Evolutionary conservation across 2,888 invertebrate species (phyloP), one percentile per base, ranked within the genome.

Genomic region (Andrena chrysosceles): DNA sequence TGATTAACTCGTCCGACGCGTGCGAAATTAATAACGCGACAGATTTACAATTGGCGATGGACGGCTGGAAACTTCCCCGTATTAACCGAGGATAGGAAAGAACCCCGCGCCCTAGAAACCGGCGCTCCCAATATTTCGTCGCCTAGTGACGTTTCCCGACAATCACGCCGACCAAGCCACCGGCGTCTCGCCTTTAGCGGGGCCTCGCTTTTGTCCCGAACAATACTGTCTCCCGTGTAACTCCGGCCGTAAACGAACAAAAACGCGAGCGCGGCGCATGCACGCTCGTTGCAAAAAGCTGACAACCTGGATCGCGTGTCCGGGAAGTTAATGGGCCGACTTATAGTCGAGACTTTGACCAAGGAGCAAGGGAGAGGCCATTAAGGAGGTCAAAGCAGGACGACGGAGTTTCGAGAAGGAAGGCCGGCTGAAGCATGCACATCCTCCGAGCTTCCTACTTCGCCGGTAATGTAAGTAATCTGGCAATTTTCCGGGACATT

Each of bases 401-500:
- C 7, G 59, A 54, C 16, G 42, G 42, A 74, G 31, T 52, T 26
- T 35, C 23, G 23, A 62, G 70, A 29, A 72, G 69, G 64, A 13
- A 31, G 20, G 52, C 60, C 29, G 62, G n/a, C 20, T 48, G 68
- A 71, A 56, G 64, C 35, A 59, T 74, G 80, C 49, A 67, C 60
- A 54, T 29, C 62, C 59, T 52, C 31, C 26, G 78, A 72, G 56
- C 59, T 74, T 75, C 52, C 70, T 35, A 10, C 64, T 56, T 70
- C 52, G 49, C 16, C 20, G 62, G 72, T 70, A 78, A 77, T 64
- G 74, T 52, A 85, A 86, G 84, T 81, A 88, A 87, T 87, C 87
- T 68, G 81, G 79, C 87, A 91, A 91, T 91, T 90, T 91, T 91
- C 90, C 90, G 85, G 83, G 67, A 90, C 90, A 85, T 91, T 90